Evolutionary conservation across 1,140 invertebrate species (phyloP).

Genomic region (Marisa cornuarietis): DNA sequence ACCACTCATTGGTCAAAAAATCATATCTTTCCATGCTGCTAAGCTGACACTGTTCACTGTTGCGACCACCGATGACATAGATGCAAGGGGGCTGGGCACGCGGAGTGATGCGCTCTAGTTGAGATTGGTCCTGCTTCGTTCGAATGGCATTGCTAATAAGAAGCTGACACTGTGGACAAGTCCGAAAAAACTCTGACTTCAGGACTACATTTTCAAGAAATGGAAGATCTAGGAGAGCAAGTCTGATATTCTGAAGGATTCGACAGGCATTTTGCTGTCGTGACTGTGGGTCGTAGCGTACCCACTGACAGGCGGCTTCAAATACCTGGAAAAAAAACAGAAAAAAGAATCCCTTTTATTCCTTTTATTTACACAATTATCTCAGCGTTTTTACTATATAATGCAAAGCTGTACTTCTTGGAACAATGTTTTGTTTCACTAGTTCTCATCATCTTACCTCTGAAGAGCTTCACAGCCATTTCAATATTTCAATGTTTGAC

Average conservation of each 20-base stretch:
- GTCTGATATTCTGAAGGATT: constrained; percentile 54
- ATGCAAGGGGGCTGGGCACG: constrained; percentile 68
- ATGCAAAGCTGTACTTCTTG: no score
- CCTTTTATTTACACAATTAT: no score
- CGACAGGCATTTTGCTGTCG: constrained; percentile 45
- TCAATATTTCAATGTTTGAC: no score
- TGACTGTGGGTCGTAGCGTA: constrained; percentile 50
- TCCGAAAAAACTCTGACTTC: constrained; percentile 59
- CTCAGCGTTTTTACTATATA: no score
- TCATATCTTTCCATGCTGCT: constrained; percentile 62
- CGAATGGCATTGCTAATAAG: constrained; percentile 60
- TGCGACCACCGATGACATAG: constrained; percentile 63
- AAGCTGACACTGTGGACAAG: constrained; percentile 61
- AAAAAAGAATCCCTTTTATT: background rate
- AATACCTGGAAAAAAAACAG: constrained; percentile 71
- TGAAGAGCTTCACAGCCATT: no score
- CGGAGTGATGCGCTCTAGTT: constrained; percentile 47
- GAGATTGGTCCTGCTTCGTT: constrained; percentile 49
- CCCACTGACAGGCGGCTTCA: constrained; percentile 57
- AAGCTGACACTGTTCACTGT: constrained; percentile 60
- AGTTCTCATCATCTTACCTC: no score
- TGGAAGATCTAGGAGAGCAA: constrained; percentile 52
- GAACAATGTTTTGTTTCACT: no score
- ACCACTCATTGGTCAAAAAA: constrained; percentile 59
- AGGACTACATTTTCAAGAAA: constrained; percentile 60